Conservation (phyloP, 2,888 invertebrate species). For the Furcula furcula region DNA sequence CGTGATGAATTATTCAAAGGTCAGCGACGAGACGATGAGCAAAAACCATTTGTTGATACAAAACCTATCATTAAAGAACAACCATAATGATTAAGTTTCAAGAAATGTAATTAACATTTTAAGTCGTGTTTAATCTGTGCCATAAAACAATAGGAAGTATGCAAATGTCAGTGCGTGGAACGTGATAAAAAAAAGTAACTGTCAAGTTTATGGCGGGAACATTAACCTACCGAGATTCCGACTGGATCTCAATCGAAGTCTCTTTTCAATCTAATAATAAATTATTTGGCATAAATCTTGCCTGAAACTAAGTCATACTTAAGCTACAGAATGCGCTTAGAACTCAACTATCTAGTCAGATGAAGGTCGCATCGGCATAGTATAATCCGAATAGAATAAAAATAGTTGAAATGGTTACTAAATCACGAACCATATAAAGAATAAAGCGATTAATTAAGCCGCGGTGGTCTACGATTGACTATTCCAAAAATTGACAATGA, state of each 20-base stretch:
- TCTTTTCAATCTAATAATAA: too few relatives aligned
- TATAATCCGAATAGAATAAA: too few relatives aligned
- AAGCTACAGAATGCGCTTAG: too few relatives aligned
- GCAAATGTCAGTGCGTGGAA: conserved; percentile 20
- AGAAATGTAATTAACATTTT: conserved; percentile 21
- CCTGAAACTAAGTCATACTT: too few relatives aligned
- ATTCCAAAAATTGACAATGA: conserved; percentile 28
- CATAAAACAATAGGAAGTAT: background rate
- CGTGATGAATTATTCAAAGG: conserved; percentile 43
- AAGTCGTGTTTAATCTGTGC: conserved; percentile 3
- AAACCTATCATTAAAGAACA: conserved; percentile 42
- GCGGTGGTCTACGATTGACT: conserved; percentile 17
- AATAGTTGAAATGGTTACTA: too few relatives aligned
- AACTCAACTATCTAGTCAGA: too few relatives aligned
- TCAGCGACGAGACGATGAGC: conserved; percentile 28
- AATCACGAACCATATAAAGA: conserved; percentile 19
- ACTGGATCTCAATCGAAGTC: too few relatives aligned
- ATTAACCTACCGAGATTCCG: too few relatives aligned
- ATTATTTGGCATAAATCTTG: too few relatives aligned
- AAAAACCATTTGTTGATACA: conserved; percentile 34
- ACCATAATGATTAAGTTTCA: conserved; percentile 36
- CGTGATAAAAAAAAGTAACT: conserved; percentile 5
- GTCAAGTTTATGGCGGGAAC: too few relatives aligned
- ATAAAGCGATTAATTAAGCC: conserved; percentile 24
- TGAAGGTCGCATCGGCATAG: too few relatives aligned